Evolutionary conservation across 2,113 vertebrate genomes (phyloP).

Genomic region (Dolichotis patagonum): DNA sequence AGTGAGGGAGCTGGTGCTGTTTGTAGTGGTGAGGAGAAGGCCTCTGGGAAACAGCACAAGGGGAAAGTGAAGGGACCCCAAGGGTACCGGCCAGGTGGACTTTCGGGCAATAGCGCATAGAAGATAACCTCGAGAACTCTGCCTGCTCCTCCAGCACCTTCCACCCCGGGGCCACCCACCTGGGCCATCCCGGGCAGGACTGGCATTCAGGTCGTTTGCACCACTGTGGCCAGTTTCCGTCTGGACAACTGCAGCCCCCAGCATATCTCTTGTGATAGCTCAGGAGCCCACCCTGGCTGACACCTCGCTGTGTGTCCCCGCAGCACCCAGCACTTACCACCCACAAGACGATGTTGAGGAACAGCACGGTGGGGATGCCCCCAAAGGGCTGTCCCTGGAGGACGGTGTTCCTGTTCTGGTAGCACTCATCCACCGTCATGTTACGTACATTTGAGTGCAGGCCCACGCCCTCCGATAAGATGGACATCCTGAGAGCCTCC

Average conservation of each 20-base stretch:
- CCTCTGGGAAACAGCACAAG: neutral
- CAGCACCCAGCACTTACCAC: conserved; percentile 86
- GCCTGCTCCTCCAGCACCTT: neutral
- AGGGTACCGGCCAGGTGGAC: neutral
- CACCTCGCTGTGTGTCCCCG: accelerated
- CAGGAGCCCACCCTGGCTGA: accelerated
- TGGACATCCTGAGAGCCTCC: conserved; percentile 56
- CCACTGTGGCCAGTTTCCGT: neutral
- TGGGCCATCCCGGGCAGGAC: neutral
- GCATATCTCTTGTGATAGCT: neutral
- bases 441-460: conserved; percentile 83
- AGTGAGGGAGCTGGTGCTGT: neutral
- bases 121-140: neutral
- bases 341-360: conserved; percentile 94
- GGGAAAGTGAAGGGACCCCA: neutral
- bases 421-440: conserved; percentile 90
- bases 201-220: neutral
- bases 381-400: conserved; percentile 96
- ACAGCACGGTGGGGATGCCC: conserved; percentile 94
- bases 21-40: neutral
- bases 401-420: conserved; percentile 92
- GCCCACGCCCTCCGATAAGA: conserved; percentile 77
- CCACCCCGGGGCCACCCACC: neutral
- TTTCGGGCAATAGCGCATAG: accelerated
- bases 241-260: neutral